These are phyloP conservation scores for Spatulosminthurus flaviceps DNA, from an alignment of 2,888 invertebrate genomes.

Conservation along the genomic window DNA sequence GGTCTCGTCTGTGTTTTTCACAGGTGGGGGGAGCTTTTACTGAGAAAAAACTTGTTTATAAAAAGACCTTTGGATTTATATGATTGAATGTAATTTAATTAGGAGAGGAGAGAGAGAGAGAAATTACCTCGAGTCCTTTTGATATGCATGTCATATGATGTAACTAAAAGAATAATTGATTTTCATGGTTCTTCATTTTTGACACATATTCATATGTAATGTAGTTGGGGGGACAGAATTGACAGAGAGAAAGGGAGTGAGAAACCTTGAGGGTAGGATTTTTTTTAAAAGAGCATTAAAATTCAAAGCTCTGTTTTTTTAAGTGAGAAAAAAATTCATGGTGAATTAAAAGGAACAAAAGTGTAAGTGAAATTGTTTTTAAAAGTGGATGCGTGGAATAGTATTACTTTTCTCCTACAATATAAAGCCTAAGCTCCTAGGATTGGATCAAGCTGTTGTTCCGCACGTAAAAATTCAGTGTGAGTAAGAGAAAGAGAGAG, in stretches of 20 bases:
- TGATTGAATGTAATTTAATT: constrained; percentile 50
- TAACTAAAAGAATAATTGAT: constrained; percentile 34
- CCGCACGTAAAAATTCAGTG: too few species aligned
- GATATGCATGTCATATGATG: neutral
- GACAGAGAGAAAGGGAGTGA: neutral
- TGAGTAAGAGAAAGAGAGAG: neutral
- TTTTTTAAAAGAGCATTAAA: neutral
- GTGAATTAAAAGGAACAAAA: neutral
- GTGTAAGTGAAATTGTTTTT: constrained; percentile 5
- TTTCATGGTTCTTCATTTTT: constrained; percentile 36
- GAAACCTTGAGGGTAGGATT: constrained; percentile 14
- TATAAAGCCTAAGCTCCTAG: neutral
- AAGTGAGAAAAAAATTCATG: neutral
- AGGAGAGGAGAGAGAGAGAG: constrained; percentile 28
- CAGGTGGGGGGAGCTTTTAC: too few species aligned
- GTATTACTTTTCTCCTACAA: too few species aligned
- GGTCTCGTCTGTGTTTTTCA: too few species aligned
- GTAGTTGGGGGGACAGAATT: constrained; percentile 1
- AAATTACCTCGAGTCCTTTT: neutral
- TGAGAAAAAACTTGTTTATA: neutral
- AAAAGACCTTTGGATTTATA: constrained; percentile 24
- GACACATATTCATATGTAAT: constrained; percentile 14
- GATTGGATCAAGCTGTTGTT: neutral
- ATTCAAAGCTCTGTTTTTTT: neutral
- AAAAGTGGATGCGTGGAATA: neutral